Conservation (phyloP, 2,113 vertebrate genomes). For the Trinectes maculatus region DNA sequence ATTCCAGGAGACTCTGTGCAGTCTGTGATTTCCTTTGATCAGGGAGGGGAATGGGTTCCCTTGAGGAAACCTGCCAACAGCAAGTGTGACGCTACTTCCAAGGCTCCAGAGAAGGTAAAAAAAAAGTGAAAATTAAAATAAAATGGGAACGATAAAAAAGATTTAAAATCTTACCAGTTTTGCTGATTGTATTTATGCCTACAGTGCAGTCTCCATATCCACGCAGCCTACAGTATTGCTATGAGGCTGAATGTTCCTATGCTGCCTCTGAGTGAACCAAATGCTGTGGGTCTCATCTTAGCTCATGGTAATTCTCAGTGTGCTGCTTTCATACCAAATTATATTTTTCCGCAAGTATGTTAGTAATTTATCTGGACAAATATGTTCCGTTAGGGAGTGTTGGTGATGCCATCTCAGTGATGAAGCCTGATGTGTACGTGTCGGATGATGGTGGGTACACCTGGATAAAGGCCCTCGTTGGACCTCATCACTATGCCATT, state of each 20-base stretch:
- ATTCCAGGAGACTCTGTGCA: conserved; percentile 87
- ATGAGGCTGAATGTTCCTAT: conserved; percentile 90
- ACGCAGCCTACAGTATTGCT: conserved; percentile 91
- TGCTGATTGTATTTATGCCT: conserved; percentile 40
- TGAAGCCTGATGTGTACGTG: conserved; percentile 91
- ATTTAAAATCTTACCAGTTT: background rate
- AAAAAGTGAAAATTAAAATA: background rate
- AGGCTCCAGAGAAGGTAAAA: conserved; percentile 86
- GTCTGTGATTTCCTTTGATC: conserved; percentile 91
- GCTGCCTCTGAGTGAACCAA: conserved; percentile 90
- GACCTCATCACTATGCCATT: conserved; percentile 93
- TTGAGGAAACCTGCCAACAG: conserved; percentile 86
- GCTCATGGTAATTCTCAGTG: conserved; percentile 86
- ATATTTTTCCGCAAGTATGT: background rate
- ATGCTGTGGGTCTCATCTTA: conserved; percentile 91
- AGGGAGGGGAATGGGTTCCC: conserved; percentile 90
- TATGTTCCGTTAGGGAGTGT: conserved; percentile 85
- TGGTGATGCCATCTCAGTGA: conserved; percentile 88
- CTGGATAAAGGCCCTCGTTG: conserved; percentile 88
- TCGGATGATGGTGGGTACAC: conserved; percentile 95
- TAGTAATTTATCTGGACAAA: background rate
- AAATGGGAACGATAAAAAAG: background rate
- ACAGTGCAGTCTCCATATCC: conserved; percentile 95
- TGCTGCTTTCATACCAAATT: background rate
- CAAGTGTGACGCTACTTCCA: conserved; percentile 87